phyloP scores from a whole-genome alignment of 2,888 invertebrate genomes.

The Nezara viridula region DNA sequence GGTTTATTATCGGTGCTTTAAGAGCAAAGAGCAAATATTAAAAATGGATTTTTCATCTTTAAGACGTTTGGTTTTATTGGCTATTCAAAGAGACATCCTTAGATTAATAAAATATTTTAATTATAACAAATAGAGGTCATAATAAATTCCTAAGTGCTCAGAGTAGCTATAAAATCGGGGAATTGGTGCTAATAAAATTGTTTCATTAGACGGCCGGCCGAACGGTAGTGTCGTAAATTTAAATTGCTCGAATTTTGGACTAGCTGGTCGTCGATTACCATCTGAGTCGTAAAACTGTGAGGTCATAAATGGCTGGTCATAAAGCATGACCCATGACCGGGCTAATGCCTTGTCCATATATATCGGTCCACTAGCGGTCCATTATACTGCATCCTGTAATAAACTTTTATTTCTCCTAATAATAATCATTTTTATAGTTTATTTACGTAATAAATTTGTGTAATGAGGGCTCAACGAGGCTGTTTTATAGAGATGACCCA shows the following conservation, averaged over 20 bases:
- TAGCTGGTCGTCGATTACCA: background rate
- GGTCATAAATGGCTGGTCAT: conserved; percentile 19
- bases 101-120: background rate
- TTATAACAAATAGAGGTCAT: background rate
- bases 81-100: background rate
- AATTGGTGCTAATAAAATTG: conserved; percentile 34
- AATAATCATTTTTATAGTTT: background rate
- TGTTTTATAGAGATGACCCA: background rate
- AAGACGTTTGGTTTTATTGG: background rate
- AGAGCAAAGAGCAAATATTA: background rate
- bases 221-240: conserved; percentile 38
- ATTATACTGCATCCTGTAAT: background rate
- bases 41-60: background rate
- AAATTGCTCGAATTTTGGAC: conserved; percentile 44
- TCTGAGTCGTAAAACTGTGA: conserved; percentile 44
- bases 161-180: background rate
- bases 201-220: background rate
- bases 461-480: background rate
- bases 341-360: background rate
- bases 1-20: background rate
- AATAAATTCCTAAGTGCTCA: background rate
- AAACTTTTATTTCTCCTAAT: background rate
- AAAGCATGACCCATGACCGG: background rate
- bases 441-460: background rate
- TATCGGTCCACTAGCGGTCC: background rate